These are phyloP conservation scores for Leptothorax acervorum DNA, from an alignment of 2,888 invertebrate genomes.

Conservation along the genomic window DNA sequence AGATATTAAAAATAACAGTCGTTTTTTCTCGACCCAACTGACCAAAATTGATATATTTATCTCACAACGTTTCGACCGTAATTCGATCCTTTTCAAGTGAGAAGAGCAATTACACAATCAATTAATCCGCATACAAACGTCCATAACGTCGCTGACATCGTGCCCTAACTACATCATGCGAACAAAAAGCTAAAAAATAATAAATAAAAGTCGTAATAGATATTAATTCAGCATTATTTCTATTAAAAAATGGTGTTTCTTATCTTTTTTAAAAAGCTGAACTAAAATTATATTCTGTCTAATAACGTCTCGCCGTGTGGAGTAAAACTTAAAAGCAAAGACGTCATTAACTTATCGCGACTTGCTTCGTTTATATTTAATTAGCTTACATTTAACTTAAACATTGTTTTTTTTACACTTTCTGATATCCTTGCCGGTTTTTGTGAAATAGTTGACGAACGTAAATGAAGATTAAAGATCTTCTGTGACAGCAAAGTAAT, in stretches of 20 bases:
- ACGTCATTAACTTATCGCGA: not conserved
- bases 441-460: not conserved
- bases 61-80: too few relatives aligned
- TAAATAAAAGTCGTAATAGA: too few relatives aligned
- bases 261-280: not conserved
- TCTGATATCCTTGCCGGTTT: not conserved
- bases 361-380: constrained; percentile 6
- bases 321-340: not conserved
- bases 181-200: too few relatives aligned
- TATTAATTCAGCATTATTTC: not conserved
- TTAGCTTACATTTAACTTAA: not conserved
- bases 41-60: too few relatives aligned
- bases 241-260: not conserved
- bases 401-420: not conserved
- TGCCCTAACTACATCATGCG: too few relatives aligned
- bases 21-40: too few relatives aligned
- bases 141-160: too few relatives aligned
- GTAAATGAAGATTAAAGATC: constrained; percentile 25
- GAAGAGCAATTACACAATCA: too few relatives aligned
- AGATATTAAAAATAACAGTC: too few relatives aligned
- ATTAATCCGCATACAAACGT: too few relatives aligned
- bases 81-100: too few relatives aligned
- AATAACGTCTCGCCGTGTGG: not conserved
- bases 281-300: not conserved
- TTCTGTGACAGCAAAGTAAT: constrained; percentile 19